phyloP scores from a whole-genome alignment of 2,797 vertebrate species.

The Bucorvus abyssinicus region DNA sequence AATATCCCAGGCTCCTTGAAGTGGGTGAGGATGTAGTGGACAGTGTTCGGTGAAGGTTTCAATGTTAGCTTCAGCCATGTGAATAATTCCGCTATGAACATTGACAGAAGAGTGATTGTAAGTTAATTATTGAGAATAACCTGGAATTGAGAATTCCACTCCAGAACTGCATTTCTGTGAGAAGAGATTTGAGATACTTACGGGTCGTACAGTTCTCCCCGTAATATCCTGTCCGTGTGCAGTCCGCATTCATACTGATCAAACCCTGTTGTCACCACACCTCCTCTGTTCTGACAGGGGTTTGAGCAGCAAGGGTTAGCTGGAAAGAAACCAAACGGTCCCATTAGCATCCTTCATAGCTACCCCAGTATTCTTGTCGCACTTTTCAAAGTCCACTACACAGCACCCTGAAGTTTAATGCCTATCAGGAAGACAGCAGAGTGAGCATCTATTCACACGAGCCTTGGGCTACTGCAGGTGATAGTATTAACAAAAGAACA shows the following conservation, averaged over 20 bases:
- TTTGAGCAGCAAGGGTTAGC: slow-evolving; percentile 92
- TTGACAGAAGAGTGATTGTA: neutral
- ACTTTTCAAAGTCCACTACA: accelerated
- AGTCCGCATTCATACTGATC: slow-evolving; percentile 92
- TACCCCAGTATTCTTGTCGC: no score
- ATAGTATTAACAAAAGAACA: neutral
- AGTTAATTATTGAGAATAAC: neutral
- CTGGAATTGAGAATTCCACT: no score
- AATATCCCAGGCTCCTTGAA: slow-evolving; percentile 92
- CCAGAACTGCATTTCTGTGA: accelerated
- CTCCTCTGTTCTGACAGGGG: slow-evolving; percentile 92
- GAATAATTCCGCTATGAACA: slow-evolving; percentile 85
- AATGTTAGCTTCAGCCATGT: slow-evolving; percentile 85
- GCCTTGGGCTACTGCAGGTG: no score
- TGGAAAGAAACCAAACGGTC: slow-evolving; percentile 50
- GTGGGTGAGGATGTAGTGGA: slow-evolving; percentile 94
- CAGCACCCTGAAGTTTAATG: accelerated
- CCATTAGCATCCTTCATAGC: accelerated
- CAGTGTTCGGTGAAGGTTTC: slow-evolving; percentile 89
- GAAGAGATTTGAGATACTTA: slow-evolving; percentile 72
- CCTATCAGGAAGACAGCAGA: neutral
- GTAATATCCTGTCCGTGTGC: slow-evolving; percentile 89
- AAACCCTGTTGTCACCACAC: slow-evolving; percentile 79
- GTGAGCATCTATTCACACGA: accelerated
- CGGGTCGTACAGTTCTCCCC: slow-evolving; percentile 91